phyloP scores from a whole-genome alignment of 2,797 vertebrate species.

The Momotus momota region DNA sequence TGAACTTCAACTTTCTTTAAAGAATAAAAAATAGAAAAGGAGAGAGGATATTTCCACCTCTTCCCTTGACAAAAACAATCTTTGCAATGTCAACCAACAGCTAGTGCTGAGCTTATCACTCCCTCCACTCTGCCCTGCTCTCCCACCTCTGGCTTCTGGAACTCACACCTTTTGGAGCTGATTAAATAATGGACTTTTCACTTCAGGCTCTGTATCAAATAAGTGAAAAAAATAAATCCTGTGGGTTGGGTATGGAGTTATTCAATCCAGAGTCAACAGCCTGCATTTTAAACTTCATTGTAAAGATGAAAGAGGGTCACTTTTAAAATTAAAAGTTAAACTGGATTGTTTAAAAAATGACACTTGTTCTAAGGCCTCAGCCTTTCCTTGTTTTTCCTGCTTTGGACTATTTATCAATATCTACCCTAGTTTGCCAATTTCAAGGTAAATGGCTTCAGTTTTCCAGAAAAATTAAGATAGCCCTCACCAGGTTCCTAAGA shows the following conservation, averaged over 20 bases:
- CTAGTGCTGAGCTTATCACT: constrained; percentile 53
- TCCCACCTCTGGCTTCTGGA: constrained; percentile 67
- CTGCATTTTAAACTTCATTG: background rate
- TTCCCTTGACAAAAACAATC: constrained; percentile 51
- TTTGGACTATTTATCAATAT: background rate
- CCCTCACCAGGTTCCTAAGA: background rate
- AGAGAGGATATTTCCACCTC: constrained; percentile 7
- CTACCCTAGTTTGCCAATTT: background rate
- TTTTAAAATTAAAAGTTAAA: constrained; percentile 1
- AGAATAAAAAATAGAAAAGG: background rate
- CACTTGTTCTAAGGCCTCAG: background rate
- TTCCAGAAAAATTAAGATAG: background rate
- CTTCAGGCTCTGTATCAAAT: background rate
- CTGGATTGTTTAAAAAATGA: background rate
- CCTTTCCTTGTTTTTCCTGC: background rate
- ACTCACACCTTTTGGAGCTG: constrained; percentile 50
- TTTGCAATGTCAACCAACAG: constrained; percentile 61
- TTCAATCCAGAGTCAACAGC: background rate
- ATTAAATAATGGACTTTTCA: constrained; percentile 47
- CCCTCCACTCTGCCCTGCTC: background rate
- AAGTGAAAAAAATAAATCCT: background rate
- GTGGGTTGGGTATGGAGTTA: background rate
- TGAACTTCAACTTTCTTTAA: background rate
- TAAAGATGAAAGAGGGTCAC: background rate
- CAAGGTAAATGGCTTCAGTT: background rate